Conservation (phyloP, 1,140 invertebrate genomes). For the Vollenhovia emeryi region DNA sequence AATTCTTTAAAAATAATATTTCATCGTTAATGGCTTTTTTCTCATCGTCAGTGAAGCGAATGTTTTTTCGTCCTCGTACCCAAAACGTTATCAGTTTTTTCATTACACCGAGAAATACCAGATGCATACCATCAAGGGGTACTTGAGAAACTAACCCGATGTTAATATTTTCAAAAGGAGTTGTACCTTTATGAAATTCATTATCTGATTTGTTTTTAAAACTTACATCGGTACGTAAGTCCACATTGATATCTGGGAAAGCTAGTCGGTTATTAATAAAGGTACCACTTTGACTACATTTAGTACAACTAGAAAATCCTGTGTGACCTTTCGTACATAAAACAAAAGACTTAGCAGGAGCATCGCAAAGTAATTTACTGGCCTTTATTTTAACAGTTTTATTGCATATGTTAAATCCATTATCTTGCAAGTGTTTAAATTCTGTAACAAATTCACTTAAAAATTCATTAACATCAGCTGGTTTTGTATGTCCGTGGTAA, state of each 20-base stretch:
- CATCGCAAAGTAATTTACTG: constrained; percentile 7
- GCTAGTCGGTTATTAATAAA: neutral
- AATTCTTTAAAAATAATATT: neutral
- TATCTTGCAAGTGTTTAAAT: neutral
- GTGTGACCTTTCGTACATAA: constrained; percentile 17
- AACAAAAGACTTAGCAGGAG: constrained; percentile 1
- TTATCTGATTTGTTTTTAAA: neutral
- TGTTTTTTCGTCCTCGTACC: neutral
- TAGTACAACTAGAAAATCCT: neutral
- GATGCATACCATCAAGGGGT: constrained; percentile 2
- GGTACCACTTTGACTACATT: neutral
- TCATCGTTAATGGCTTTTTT: neutral
- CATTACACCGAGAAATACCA: neutral
- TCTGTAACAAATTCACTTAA: neutral
- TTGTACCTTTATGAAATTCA: constrained; percentile 8
- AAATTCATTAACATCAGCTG: constrained; percentile 1
- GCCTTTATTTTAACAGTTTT: constrained; percentile 13
- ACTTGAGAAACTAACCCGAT: constrained; percentile 1
- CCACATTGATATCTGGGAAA: neutral
- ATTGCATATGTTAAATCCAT: neutral
- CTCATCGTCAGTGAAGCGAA: neutral
- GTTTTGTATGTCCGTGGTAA: neutral
- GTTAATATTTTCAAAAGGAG: neutral
- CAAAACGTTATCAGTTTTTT: neutral
- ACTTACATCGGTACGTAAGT: neutral